Evolutionary conservation across 2,888 invertebrate genomes (phyloP).

Genomic region (Seira musarum): DNA sequence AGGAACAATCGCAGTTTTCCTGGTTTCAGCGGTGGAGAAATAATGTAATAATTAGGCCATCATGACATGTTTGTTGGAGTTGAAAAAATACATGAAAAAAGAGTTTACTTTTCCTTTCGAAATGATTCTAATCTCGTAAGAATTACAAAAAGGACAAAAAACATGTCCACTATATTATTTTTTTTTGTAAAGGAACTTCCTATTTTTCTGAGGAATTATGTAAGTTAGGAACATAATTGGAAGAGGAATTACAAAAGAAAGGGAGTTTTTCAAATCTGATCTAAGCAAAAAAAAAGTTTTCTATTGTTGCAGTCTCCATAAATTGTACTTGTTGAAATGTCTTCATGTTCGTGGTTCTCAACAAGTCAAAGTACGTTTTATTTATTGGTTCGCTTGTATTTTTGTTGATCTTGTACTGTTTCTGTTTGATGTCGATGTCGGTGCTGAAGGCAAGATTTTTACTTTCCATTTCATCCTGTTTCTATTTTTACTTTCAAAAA

Average conservation of each 20-base stretch:
- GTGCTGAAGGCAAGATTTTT: conserved; percentile 34
- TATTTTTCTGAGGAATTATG: conserved; percentile 1
- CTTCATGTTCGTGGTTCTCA: not conserved
- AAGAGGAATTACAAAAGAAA: not conserved
- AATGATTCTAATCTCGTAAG: not conserved
- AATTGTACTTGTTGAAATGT: conserved; percentile 10
- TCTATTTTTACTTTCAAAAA: conserved; percentile 8
- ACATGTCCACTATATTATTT: not conserved
- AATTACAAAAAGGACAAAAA: too few relatives aligned
- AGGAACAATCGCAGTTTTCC: not conserved
- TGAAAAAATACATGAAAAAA: conserved; percentile 21
- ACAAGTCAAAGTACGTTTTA: not conserved
- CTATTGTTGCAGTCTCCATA: not conserved
- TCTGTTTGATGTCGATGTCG: conserved; percentile 27
- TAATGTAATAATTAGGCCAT: conserved; percentile 41
- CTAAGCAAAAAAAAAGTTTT: conserved; percentile 4
- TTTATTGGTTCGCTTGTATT: conserved; percentile 5
- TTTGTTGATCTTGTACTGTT: not conserved
- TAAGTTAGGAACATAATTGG: not conserved
- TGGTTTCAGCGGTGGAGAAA: conserved; percentile 7
- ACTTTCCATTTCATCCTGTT: conserved; percentile 30
- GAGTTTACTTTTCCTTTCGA: not conserved
- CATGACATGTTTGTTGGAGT: conserved; percentile 48
- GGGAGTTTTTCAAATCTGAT: not conserved
- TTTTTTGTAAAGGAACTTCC: not conserved